Base-by-base conservation (phyloP, 2,888 invertebrate species). In the Rotaria socialis region DNA sequence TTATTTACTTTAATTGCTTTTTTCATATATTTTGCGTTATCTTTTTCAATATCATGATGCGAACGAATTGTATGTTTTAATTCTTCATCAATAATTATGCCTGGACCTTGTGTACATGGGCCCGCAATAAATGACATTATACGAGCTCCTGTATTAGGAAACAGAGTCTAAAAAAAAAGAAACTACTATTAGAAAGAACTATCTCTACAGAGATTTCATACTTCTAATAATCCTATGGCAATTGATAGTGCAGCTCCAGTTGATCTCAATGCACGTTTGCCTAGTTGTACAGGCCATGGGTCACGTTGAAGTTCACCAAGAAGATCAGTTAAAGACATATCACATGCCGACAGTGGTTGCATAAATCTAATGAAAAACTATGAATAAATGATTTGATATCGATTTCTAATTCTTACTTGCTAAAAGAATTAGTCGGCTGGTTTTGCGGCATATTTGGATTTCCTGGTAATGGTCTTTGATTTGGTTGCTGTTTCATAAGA, bases 101-200 rank as follows among this genome's bases (percentile, higher is more conserved):
- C 97, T 19, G 96, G 96, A 0, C 97, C 99, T 92, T 97, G 96
- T 86, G 98, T 98, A 92, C 98, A 98, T 0, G 99, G 95, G 1
- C 99, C 99, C 87, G 98, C 97, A 60, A 97, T 94, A 92, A 99
- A 99, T 90, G 95, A 90, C 96, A 99, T 96, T 88, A 99, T 94
- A 88, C 94, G 94, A 22, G 95, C 97, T 19, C 98, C 98, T 86
- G 97, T 96, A 90, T 97, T 99, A 0, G 99, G 97, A 91, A 96
- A 99, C 74, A 96, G 96, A 87, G 96, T 95, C 93, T 80, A n/a
- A 43, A n/a, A 8, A 80, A 7, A 47, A 80, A 67, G 22, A 14
- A 67, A 67, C 3, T 14, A 52, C 11, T 55, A 55, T 50, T 2
- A 35, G 35, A 35, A 14, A 52, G 14, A 14, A 55, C 27, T 7